Percentiles rank a stretch among this genome's conserved stretches.
Conservation (phyloP, 2,888 invertebrate species). For the Vanessa cardui region DNA sequence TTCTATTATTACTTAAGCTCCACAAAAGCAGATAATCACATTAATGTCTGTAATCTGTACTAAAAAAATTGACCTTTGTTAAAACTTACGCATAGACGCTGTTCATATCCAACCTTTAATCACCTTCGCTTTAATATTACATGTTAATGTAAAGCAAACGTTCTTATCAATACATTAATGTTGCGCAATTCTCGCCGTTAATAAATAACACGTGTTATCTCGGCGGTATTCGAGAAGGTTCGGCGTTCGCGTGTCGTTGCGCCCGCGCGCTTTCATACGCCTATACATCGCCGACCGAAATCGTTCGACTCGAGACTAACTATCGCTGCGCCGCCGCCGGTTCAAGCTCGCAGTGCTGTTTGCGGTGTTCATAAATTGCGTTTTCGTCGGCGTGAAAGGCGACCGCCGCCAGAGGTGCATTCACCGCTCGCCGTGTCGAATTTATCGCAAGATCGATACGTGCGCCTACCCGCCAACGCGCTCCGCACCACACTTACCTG, state of each 20-base stretch:
- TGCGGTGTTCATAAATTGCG: constrained; percentile 59
- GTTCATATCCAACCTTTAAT: constrained; percentile 30
- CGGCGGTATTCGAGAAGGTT: constrained; percentile 69
- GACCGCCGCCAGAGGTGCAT: constrained; percentile 66
- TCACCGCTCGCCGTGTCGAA: constrained; percentile 75
- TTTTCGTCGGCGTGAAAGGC: constrained; percentile 73
- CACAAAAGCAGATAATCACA: not conserved
- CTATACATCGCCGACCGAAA: constrained; percentile 14
- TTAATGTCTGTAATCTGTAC: not conserved
- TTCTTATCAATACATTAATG: constrained; percentile 49
- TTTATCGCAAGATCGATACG: constrained; percentile 77
- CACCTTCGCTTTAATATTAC: constrained; percentile 36
- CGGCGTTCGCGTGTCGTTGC: constrained; percentile 61
- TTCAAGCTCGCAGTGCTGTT: constrained; percentile 15
- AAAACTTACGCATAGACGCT: too few relatives aligned
- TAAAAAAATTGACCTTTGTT: not conserved
- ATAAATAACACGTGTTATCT: constrained; percentile 71
- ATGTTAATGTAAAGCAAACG: constrained; percentile 24
- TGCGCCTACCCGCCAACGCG: constrained; percentile 54
- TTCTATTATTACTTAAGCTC: constrained; percentile 8
- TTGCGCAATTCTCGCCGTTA: constrained; percentile 68
- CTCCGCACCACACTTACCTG: constrained; percentile 51
- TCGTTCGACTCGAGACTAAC: constrained; percentile 16
- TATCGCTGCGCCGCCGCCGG: constrained; percentile 11
- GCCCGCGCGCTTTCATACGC: constrained; percentile 46